A percentile compares a stretch with the other conserved stretches of the same genome.
Conservation (phyloP, 2,113 vertebrate genomes). For the Stigmatopora nigra region DNA sequence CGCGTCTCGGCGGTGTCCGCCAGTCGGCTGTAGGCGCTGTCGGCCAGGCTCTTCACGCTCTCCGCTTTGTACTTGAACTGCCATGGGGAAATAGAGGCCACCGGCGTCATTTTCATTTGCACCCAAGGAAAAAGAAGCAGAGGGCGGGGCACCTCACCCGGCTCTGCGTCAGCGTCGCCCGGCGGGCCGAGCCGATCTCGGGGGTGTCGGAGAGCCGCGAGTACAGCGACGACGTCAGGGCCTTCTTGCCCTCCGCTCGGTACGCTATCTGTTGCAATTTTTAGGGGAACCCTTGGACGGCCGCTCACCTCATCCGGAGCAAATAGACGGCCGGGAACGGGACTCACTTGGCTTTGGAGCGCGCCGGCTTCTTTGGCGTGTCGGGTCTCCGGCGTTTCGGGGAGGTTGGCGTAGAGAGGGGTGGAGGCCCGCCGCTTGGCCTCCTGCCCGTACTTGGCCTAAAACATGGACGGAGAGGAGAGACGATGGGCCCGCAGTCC, state of each 20-base stretch:
- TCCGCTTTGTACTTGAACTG: constrained; percentile 56
- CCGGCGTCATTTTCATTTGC: constrained; percentile 61
- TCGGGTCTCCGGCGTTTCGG: constrained; percentile 82
- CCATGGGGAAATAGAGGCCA: constrained; percentile 14
- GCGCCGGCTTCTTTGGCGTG: constrained; percentile 72
- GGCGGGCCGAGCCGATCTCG: constrained; percentile 77
- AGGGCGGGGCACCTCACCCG: constrained; percentile 23
- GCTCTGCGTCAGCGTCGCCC: constrained; percentile 52
- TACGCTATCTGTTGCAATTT: constrained; percentile 59
- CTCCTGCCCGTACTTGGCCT: constrained; percentile 82
- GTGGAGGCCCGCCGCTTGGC: constrained; percentile 69
- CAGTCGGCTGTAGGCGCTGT: constrained; percentile 52
- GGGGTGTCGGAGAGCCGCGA: constrained; percentile 79
- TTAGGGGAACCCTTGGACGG: too few species aligned
- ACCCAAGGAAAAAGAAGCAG: constrained; percentile 46
- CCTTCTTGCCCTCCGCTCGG: constrained; percentile 70
- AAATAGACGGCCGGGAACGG: not conserved
- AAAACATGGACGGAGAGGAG: constrained; percentile 17
- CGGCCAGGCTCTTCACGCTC: constrained; percentile 22
- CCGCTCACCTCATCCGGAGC: too few species aligned
- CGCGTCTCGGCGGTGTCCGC: constrained; percentile 33
- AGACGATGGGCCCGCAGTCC: too few species aligned
- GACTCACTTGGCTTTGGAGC: constrained; percentile 81
- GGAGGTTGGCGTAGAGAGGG: constrained; percentile 79
- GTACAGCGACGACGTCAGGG: constrained; percentile 73